phyloP scores from a whole-genome alignment of 2,113 vertebrate species.

The Dasyornis broadbenti region DNA sequence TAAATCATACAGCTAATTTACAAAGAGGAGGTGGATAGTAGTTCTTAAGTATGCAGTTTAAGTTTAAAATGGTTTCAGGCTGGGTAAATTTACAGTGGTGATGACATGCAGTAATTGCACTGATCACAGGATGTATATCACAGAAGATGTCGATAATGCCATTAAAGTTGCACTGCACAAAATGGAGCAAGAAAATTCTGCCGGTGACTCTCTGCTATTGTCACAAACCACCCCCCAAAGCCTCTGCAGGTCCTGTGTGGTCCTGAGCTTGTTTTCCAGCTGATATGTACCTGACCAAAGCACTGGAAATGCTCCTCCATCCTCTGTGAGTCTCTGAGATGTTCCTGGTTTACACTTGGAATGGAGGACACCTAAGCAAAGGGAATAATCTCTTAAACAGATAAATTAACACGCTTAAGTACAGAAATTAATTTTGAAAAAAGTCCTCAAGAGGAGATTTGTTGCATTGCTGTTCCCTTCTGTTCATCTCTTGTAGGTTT shows the following conservation, averaged over 20 bases:
- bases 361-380: background rate
- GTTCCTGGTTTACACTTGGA: background rate
- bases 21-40: slow-evolving; percentile 72
- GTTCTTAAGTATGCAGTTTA: slow-evolving; percentile 64
- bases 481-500: background rate
- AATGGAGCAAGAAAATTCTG: background rate
- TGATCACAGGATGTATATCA: slow-evolving; percentile 57
- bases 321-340: too few species aligned
- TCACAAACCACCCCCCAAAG: background rate
- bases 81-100: slow-evolving; percentile 64
- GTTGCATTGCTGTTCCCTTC: background rate
- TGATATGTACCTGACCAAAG: background rate
- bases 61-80: slow-evolving; percentile 70
- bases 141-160: slow-evolving; percentile 53
- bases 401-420: background rate
- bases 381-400: background rate
- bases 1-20: slow-evolving; percentile 77
- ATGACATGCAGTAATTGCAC: slow-evolving; percentile 70
- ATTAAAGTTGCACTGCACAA: background rate
- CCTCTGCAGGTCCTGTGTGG: background rate
- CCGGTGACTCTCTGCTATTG: background rate
- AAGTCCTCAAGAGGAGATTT: background rate
- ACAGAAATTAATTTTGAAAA: background rate
- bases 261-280: background rate
- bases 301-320: background rate